Percentiles rank a stretch among this genome's conserved stretches.
These are phyloP conservation scores for Oreohelix idahoensis DNA, from an alignment of 1,140 invertebrate genomes.

Conservation along the genomic window DNA sequence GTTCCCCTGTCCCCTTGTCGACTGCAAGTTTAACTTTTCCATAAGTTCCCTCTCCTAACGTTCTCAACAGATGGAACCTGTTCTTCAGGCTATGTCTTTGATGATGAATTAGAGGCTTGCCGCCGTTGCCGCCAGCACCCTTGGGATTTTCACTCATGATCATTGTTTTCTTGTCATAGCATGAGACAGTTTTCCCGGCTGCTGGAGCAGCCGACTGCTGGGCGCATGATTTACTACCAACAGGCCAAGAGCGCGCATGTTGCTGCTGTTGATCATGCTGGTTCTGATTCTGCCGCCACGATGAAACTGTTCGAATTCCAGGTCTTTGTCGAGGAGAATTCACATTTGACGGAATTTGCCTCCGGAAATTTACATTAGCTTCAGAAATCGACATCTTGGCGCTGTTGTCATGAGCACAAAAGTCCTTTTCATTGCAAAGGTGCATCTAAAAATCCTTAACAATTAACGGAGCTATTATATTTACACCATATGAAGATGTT, in stretches of 20 bases:
- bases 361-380: not conserved
- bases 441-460: not conserved
- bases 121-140: not conserved
- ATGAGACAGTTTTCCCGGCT: not conserved
- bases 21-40: slow-evolving; percentile 97
- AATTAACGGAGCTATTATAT: too few relatives aligned
- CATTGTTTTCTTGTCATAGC: not conserved
- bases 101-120: slow-evolving; percentile 41
- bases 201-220: not conserved
- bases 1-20: slow-evolving; percentile 96
- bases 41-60: slow-evolving; percentile 98
- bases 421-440: not conserved
- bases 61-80: slow-evolving; percentile 95
- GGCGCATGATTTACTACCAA: not conserved
- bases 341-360: not conserved
- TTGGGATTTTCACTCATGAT: not conserved
- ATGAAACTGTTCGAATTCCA: not conserved
- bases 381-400: not conserved
- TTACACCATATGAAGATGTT: too few relatives aligned
- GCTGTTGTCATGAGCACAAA: not conserved
- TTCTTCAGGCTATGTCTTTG: slow-evolving; percentile 71
- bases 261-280: not conserved
- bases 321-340: not conserved
- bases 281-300: not conserved
- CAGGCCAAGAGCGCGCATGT: not conserved